Evolutionary conservation across 1,140 invertebrate species (phyloP).

Genomic region (Pararge aegeria): DNA sequence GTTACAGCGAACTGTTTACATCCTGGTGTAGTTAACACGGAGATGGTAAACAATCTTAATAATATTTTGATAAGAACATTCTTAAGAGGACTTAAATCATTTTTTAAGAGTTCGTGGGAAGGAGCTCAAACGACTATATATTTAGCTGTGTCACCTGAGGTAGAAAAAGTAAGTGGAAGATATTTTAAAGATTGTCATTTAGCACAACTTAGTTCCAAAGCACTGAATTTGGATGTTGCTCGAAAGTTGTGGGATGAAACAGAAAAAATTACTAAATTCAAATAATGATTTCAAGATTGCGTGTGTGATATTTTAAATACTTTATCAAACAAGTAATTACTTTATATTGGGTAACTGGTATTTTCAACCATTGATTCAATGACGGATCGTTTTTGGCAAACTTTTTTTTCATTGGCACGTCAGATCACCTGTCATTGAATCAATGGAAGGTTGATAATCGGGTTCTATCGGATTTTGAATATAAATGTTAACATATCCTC

Average conservation of each 20-base stretch:
- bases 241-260: conserved; percentile 36
- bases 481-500: too few relatives aligned
- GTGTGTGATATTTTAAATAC: too few relatives aligned
- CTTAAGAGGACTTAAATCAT: conserved; percentile 21
- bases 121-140: conserved; percentile 82
- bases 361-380: too few relatives aligned
- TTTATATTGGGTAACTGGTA: too few relatives aligned
- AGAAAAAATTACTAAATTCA: conserved; percentile 53
- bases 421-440: too few relatives aligned
- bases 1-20: conserved; percentile 91
- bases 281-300: conserved; percentile 8
- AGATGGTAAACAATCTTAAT: conserved; percentile 33
- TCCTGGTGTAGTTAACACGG: conserved; percentile 81
- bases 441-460: too few relatives aligned
- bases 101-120: conserved; percentile 55
- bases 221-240: conserved; percentile 52
- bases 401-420: too few relatives aligned
- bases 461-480: too few relatives aligned
- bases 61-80: conserved; percentile 23
- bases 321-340: too few relatives aligned
- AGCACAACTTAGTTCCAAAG: conserved; percentile 35
- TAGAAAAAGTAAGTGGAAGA: conserved; percentile 78
- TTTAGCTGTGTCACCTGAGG: conserved; percentile 79
- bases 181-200: conserved; percentile 82
- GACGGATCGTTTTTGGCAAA: too few relatives aligned